phyloP scores from a whole-genome alignment of 2,113 vertebrate genomes.

The Rissa tridactyla region DNA sequence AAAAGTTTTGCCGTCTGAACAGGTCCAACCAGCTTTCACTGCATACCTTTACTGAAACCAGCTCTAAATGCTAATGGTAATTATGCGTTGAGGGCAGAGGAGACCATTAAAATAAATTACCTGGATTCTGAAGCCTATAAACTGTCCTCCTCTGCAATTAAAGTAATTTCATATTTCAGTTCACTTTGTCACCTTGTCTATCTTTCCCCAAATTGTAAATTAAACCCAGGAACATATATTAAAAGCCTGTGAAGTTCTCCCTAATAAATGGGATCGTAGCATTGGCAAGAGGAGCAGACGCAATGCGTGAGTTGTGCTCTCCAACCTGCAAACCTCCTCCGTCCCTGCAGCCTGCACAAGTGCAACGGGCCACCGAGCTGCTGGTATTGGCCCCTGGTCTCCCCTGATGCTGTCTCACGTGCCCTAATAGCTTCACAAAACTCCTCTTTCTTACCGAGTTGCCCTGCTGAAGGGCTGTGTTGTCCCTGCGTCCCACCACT shows the following conservation, averaged over 20 bases:
- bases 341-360: not conserved
- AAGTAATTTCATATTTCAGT: slow-evolving; percentile 50
- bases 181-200: slow-evolving; percentile 63
- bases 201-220: slow-evolving; percentile 46
- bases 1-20: slow-evolving; percentile 14
- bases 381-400: not conserved
- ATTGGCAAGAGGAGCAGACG: not conserved
- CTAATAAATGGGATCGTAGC: not conserved
- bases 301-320: rapidly evolving
- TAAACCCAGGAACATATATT: not conserved
- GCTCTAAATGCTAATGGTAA: not conserved
- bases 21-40: slow-evolving; percentile 44
- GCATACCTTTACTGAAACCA: slow-evolving; percentile 30
- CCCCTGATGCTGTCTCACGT: not conserved
- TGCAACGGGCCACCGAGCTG: rapidly evolving
- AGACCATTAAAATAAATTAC: slow-evolving; percentile 66
- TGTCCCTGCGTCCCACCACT: not conserved
- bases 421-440: not conserved
- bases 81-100: slow-evolving; percentile 42
- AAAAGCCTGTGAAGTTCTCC: not conserved
- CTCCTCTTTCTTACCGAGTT: not conserved
- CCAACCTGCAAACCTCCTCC: not conserved
- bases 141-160: slow-evolving; percentile 58
- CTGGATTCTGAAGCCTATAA: slow-evolving; percentile 51
- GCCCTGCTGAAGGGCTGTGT: rapidly evolving